Conservation (phyloP, 2,888 invertebrate genomes). For the Diaphora mendica region DNA sequence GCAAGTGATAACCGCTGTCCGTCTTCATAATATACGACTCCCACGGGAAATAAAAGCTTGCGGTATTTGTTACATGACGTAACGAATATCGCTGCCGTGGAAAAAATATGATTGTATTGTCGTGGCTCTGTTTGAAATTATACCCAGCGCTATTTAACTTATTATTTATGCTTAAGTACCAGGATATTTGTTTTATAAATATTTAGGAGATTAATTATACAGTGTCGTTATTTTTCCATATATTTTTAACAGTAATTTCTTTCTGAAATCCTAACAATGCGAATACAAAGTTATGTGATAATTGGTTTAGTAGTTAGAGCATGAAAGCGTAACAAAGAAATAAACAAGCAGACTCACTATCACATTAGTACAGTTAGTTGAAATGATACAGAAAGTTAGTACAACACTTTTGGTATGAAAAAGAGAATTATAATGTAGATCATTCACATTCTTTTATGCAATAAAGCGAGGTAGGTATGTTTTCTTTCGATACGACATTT, state of each 20-base stretch:
- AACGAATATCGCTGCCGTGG: not conserved
- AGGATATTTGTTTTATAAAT: not conserved
- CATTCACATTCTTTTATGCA: not conserved
- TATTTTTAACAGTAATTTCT: no score
- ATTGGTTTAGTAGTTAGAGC: no score
- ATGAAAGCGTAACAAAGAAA: no score
- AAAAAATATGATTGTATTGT: conserved; percentile 13
- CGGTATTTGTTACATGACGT: conserved; percentile 1
- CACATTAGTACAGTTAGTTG: no score
- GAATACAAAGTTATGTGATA: no score
- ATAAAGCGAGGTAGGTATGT: not conserved
- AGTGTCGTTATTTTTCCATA: no score
- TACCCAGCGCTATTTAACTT: not conserved
- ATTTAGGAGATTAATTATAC: no score
- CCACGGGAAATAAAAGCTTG: conserved; percentile 8
- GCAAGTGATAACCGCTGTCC: conserved; percentile 7
- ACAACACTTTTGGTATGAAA: not conserved
- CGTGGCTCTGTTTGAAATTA: not conserved
- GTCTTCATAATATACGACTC: conserved; percentile 14
- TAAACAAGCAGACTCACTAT: no score
- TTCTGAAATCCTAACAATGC: no score
- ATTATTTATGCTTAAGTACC: not conserved
- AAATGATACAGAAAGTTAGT: no score
- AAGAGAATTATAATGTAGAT: not conserved
- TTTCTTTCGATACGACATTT: not conserved